Conservation (phyloP, 2,113 vertebrate genomes). For the Megaceryle torquata region DNA sequence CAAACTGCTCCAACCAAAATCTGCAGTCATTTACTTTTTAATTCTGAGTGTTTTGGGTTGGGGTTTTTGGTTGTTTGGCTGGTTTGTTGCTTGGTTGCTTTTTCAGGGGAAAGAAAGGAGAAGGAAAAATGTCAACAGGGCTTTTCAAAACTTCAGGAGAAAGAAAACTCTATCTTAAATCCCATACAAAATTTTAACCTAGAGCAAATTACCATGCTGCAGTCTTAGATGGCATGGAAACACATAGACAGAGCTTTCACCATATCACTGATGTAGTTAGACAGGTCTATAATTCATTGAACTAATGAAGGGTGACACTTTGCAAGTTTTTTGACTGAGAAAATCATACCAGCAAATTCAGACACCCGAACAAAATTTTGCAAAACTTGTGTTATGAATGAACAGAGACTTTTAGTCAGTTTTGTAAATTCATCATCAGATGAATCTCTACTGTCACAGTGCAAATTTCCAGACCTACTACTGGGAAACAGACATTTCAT, state of each 20-base stretch:
- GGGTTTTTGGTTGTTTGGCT: neutral
- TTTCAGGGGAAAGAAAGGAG: constrained; percentile 13
- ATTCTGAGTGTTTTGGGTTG: neutral
- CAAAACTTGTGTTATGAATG: neutral
- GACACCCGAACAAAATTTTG: neutral
- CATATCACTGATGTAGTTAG: neutral
- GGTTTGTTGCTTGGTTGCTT: rapidly evolving
- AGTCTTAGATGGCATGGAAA: constrained; percentile 16
- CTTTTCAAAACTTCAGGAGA: constrained; percentile 44
- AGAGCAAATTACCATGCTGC: neutral
- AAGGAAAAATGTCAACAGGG: neutral
- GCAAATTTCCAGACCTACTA: neutral
- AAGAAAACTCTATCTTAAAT: constrained; percentile 29
- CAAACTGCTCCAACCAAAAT: neutral
- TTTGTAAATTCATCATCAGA: constrained; percentile 18
- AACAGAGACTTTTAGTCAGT: neutral
- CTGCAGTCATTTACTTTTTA: constrained; percentile 17
- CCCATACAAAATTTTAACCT: constrained; percentile 14
- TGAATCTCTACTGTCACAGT: neutral
- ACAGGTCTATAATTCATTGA: neutral
- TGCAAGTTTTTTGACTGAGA: constrained; percentile 2
- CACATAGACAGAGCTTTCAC: neutral
- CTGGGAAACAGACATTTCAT: neutral
- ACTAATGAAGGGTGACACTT: constrained; percentile 19
- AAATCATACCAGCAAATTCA: neutral